phyloP scores from a whole-genome alignment of 2,113 vertebrate species.

The Cepphus grylle region DNA sequence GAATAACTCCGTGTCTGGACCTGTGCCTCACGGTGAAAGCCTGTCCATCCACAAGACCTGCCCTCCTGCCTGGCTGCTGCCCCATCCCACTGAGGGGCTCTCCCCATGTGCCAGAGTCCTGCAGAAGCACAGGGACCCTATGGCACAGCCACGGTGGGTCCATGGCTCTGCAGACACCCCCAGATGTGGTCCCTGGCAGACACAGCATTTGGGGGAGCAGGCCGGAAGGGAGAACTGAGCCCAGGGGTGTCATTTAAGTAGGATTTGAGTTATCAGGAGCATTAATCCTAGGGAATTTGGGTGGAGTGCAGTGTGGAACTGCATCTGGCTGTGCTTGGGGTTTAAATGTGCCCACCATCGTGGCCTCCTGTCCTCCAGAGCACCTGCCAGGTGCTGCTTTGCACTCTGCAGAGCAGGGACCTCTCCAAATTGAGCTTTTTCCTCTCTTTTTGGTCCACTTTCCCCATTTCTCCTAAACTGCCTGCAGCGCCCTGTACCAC shows the following conservation, averaged over 20 bases:
- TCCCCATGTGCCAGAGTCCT: neutral
- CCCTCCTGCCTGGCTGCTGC: neutral
- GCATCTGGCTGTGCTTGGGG: neutral
- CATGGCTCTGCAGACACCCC: neutral
- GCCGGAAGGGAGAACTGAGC: neutral
- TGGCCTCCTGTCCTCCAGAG: neutral
- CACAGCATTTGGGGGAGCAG: rapidly evolving
- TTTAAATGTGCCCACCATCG: rapidly evolving
- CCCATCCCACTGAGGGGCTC: neutral
- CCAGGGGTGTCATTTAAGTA: neutral
- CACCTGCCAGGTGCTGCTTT: neutral
- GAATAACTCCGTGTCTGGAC: neutral
- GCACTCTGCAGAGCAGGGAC: neutral
- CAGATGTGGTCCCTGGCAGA: rapidly evolving
- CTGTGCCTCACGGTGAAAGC: neutral
- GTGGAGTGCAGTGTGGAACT: neutral
- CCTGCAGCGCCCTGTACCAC: neutral
- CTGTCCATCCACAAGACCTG: neutral
- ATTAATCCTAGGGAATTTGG: neutral
- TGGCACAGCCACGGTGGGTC: rapidly evolving
- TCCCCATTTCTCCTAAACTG: neutral
- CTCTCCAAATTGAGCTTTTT: neutral
- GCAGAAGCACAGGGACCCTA: neutral
- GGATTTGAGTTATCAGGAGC: neutral
- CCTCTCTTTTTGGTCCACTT: neutral